Base-by-base conservation (phyloP, 2,888 invertebrate genomes). In the Empis stercorea region DNA sequence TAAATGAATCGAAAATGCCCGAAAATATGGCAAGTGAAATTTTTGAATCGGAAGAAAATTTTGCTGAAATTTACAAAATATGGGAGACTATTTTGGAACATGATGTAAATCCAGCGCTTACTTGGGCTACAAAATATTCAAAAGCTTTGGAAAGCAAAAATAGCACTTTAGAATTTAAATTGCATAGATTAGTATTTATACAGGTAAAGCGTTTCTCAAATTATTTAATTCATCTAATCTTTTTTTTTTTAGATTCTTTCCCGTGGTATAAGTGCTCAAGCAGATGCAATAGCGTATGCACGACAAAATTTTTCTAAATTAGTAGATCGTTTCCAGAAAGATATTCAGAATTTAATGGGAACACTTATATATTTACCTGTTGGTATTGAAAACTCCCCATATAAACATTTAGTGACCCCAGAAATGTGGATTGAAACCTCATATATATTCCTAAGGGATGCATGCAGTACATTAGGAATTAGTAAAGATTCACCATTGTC, bases 401-500 rank as follows among this genome's bases (percentile, higher is more conserved):
- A 91, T 61, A 76, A 79, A 56, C 77, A 79, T 61, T 74, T 88
- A 46, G 71, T 86, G 30, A 81, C 84, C 57, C 76, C 81, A 11
- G 80, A 81, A 48, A 76, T 85, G 61, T 91, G 89, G 88, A 71
- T 75, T 1, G 75, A 75, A 47, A 84, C 88, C 15, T 83, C 85
- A 54, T 95, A 95, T 63, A 78, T 87, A 54, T 97, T 96, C 68
- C 81, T 89, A 27, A 79, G 84, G 58, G 96, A 96, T 71, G 91
- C 96, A 14, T 96, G 96, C 70, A 78, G 85, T 48, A 74, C 95
- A 48, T 75, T 95, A 54, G 92, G 93, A 0, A 78, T 96, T 56
- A 93, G 86, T 59, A 84, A 87, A 44, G 87, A 88, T 60, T 89
- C 88, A 59, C 91, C 95, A 23, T 76, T 97, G 47, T 86, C 89